Evolutionary conservation across 1,140 invertebrate species (phyloP), one percentile per base, ranked within the genome.

Genomic region (Mylabris phalerata): DNA sequence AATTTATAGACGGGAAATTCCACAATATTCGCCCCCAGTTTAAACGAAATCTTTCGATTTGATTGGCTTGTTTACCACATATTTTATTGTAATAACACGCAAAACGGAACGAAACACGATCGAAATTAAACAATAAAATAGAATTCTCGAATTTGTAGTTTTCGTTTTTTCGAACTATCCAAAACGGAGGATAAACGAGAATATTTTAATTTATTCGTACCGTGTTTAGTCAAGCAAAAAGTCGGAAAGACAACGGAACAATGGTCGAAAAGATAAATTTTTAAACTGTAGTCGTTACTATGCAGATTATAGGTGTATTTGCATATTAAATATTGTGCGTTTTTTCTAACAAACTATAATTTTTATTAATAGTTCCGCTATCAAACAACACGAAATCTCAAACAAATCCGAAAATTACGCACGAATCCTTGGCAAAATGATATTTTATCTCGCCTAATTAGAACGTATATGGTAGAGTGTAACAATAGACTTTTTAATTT

Each of bases 191-290:
- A 7, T 5, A 32, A 32, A 32, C 4, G 32, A 46, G 55, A 43
- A 49, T 41, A 42, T 40, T 57, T 57, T 57, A 57, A 57, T 57
- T 48, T 57, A 57, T 57, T 57, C 55, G 13, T 24, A 4, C 45
- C 46, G 48, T 57, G 55, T 57, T 57, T 57, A 57, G 55, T 57
- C 27, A 57, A 49, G 55, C 48, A 39, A 48, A 49, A 57, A 57
- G 32, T 40, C 54, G 54, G 55, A 48, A 42, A 41, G 46, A 11
- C 32, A 38, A 26, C 19, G 39, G 46, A 47, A 42, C 55, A 48
- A 50, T 25, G 19, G 26, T 7, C 7, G 4, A 32, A 42, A 25
- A 39, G 46, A 57, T 57, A 49, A 57, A 57, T 57, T 57, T 57
- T 57, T 57, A 57, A 49, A 57, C 46, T 39, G 55, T 32, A 44